Conservation (phyloP, 2,113 vertebrate genomes). For the Ciconia boyciana region DNA sequence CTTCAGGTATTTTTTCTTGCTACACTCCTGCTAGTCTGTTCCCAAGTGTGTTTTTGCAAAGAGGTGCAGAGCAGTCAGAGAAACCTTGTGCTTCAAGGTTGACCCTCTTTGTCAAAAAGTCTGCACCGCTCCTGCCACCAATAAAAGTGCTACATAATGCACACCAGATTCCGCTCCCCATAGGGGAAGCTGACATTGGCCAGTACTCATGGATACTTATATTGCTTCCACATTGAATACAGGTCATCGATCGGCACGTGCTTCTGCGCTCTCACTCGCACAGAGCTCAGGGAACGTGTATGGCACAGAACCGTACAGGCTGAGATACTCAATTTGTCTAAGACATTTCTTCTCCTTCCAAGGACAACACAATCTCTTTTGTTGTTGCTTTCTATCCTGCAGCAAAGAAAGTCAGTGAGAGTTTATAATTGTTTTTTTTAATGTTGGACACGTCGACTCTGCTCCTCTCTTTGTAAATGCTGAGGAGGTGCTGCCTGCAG, state of each 20-base stretch:
- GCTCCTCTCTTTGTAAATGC: neutral
- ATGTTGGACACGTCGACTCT: neutral
- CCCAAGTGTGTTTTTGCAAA: neutral
- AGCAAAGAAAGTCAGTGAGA: neutral
- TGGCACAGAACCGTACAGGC: neutral
- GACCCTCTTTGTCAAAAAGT: neutral
- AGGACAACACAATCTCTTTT: neutral
- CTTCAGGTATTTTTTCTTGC: neutral
- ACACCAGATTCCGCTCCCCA: neutral
- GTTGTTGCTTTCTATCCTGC: neutral
- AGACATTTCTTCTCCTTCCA: neutral
- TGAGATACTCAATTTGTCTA: neutral
- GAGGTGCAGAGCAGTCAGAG: neutral
- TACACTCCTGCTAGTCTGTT: neutral
- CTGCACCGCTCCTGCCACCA: neutral
- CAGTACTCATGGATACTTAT: neutral
- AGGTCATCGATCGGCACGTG: neutral
- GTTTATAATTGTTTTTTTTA: neutral
- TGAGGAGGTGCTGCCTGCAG: neutral
- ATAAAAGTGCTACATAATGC: neutral
- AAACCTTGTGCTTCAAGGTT: neutral
- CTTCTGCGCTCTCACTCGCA: fast-evolving
- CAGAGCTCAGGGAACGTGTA: neutral
- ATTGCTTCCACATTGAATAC: neutral
- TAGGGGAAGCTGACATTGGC: neutral